Evolutionary conservation across 1,140 invertebrate species (phyloP), one percentile per base, ranked within the genome.

Genomic region (Papilio xuthus): DNA sequence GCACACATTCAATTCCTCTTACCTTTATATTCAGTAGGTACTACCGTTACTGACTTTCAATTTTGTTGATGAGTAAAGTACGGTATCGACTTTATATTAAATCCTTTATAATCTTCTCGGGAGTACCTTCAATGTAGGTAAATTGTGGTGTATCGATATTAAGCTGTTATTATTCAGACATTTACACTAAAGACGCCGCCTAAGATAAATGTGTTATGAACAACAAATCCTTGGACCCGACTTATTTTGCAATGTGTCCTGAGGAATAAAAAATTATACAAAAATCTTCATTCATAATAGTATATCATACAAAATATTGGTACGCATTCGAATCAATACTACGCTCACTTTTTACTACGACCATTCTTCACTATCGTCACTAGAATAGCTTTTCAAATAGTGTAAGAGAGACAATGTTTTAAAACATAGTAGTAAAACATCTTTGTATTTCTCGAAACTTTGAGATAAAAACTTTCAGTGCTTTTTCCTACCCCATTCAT

Each of bases 171-270:
- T 91, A 92, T 90, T 86, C 85, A 83, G 70, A 84, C 83, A 78
- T 87, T 83, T 83, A 85, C 84, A 89, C 86, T 88, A 92, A 91
- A 84, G 89, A 85, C 79, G 87, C 90, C 90, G 89, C 85, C 86
- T 79, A 84, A 82, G 83, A 84, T 90, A 77, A 82, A 84, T 80
- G 82, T 78, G 78, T 71, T 78, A 50, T 20, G 79, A 78, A 86
- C 80, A 87, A 74, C 20, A 80, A 84, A 83, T 37, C 72, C n/a
- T 53, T 81, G 50, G 86, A 82, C 67, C 42, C 73, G 56, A 15
- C 41, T 71, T 44, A 70, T 75, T 63, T 53, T 72, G n/a, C 20
- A 56, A 70, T 69, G 44, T 75, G 18, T 67, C 50, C n/a, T 1
- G 7, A 8, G 7, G 20, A 53, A 20, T 37, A 37, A 37, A 37